These are phyloP conservation scores for Gonocerus acuteangulatus DNA, from an alignment of 2,888 invertebrate genomes.

Conservation along the genomic window DNA sequence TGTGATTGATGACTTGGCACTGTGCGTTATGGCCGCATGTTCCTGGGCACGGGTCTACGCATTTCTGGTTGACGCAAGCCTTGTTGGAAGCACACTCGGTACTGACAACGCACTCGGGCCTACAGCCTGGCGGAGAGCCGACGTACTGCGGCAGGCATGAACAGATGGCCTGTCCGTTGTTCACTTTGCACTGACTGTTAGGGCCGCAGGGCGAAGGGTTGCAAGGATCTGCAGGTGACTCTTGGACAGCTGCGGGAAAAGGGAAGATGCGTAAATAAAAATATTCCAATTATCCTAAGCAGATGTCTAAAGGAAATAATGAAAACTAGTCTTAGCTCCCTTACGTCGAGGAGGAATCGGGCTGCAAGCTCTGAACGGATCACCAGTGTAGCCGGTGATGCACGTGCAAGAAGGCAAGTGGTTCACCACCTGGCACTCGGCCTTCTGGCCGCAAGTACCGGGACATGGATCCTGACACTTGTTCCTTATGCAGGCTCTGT, in stretches of 20 bases:
- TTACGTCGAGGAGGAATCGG: conserved; percentile 56
- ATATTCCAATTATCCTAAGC: no score
- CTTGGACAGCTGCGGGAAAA: conserved; percentile 34
- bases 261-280: neutral
- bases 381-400: conserved; percentile 60
- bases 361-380: conserved; percentile 62
- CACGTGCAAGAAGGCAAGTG: conserved; percentile 65
- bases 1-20: conserved; percentile 64
- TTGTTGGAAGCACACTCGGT: conserved; percentile 56
- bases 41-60: conserved; percentile 62
- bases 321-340: conserved; percentile 44
- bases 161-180: conserved; percentile 58
- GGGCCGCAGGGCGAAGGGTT: conserved; percentile 55
- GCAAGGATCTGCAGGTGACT: conserved; percentile 55
- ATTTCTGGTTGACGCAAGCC: conserved; percentile 62
- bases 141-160: conserved; percentile 60
- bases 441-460: conserved; percentile 66
- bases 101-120: conserved; percentile 59
- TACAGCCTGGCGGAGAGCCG: conserved; percentile 61
- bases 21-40: conserved; percentile 62
- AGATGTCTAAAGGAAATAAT: no score
- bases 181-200: conserved; percentile 53
- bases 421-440: conserved; percentile 65
- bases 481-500: conserved; percentile 60
- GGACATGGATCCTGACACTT: conserved; percentile 73